phyloP scores from a whole-genome alignment of 1,140 invertebrate species.

The Euschistus heros region DNA sequence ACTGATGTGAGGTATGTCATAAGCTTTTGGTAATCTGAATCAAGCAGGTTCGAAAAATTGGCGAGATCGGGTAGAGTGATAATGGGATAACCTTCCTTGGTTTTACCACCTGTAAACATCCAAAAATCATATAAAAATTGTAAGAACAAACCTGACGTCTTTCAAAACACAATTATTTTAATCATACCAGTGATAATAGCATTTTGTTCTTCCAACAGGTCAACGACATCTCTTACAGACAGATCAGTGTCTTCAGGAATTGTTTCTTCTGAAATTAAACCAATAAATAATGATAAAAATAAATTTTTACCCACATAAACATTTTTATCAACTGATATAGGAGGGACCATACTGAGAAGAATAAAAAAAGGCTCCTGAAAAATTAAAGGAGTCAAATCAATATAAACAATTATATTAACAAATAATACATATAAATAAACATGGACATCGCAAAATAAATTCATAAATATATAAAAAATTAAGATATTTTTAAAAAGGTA shows the following conservation, averaged over 20 bases:
- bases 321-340: background rate
- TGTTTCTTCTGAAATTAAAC: background rate
- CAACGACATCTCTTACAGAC: conserved; percentile 67
- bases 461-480: no score
- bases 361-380: background rate
- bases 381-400: background rate
- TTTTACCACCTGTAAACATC: conserved; percentile 62
- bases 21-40: conserved; percentile 81
- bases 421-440: background rate
- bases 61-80: conserved; percentile 88
- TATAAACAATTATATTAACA: background rate
- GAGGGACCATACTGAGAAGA: background rate
- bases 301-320: background rate
- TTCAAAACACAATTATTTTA: no score
- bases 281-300: background rate
- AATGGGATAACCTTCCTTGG: conserved; percentile 78
- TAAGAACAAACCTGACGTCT: conserved; percentile 10
- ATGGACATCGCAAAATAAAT: no score
- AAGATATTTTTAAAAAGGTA: no score
- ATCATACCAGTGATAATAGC: conserved; percentile 69
- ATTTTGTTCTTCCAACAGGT: conserved; percentile 74
- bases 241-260: conserved; percentile 34
- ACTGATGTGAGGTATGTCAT: conserved; percentile 90
- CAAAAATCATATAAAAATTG: conserved; percentile 9
- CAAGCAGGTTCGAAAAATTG: conserved; percentile 69